These are phyloP conservation scores for Pemphredon lugubris DNA, from an alignment of 2,888 invertebrate species.

Conservation along the genomic window DNA sequence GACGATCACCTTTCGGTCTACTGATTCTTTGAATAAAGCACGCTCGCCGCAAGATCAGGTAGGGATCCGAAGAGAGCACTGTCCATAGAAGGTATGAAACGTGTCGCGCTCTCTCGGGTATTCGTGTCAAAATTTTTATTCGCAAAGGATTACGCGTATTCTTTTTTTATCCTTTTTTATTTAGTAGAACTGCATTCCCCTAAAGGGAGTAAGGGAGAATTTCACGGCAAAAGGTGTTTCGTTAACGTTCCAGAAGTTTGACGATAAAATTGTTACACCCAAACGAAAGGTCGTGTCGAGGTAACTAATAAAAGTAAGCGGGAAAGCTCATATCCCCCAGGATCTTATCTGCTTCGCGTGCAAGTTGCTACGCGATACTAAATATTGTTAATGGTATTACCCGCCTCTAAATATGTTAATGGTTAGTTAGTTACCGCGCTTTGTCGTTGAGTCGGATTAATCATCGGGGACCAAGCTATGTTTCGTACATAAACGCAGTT, in stretches of 20 bases:
- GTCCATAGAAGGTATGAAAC: conserved; percentile 32
- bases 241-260: too few species aligned
- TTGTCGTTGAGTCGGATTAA: neutral
- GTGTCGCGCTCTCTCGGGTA: conserved; percentile 2
- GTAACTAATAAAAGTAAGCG: too few species aligned
- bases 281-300: too few species aligned
- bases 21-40: conserved; percentile 43
- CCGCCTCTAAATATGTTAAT: too few species aligned
- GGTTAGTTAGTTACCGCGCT: too few species aligned
- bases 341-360: neutral
- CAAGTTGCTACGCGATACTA: neutral
- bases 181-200: too few species aligned
- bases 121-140: neutral
- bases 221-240: too few species aligned
- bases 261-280: too few species aligned
- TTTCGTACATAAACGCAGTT: neutral
- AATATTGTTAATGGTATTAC: conserved; percentile 11
- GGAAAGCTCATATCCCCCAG: too few species aligned
- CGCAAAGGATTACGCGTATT: too few species aligned
- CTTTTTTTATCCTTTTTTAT: too few species aligned
- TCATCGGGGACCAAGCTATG: neutral
- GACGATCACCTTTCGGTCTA: conserved; percentile 55
- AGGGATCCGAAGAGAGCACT: conserved; percentile 25
- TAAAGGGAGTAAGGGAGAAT: too few species aligned
- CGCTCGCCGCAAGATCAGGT: conserved; percentile 27